Conservation (phyloP, 2,797 vertebrate species). For the Labroides dimidiatus region DNA sequence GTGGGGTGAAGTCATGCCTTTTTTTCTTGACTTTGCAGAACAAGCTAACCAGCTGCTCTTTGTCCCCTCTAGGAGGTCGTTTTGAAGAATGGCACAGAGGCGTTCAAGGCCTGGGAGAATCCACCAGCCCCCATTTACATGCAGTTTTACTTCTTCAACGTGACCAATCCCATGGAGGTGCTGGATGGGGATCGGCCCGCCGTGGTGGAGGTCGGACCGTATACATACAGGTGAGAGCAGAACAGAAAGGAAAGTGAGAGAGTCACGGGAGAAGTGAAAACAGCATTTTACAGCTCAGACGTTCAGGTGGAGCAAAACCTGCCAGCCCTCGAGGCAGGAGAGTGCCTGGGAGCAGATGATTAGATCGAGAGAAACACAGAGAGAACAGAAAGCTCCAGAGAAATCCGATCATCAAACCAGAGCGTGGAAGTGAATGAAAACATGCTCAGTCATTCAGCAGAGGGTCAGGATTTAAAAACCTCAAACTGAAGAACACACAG, state of each 20-base stretch:
- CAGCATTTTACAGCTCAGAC: background rate
- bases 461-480: background rate
- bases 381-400: background rate
- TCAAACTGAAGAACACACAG: too few species aligned
- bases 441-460: background rate
- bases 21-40: background rate
- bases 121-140: conserved; percentile 93
- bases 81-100: conserved; percentile 89
- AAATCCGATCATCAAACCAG: background rate
- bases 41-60: conserved; percentile 36
- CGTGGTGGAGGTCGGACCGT: conserved; percentile 91
- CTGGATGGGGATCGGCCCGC: conserved; percentile 87
- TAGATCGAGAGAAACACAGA: conserved; percentile 9
- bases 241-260: background rate
- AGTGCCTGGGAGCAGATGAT: background rate
- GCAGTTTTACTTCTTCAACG: conserved; percentile 97
- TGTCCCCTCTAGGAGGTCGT: conserved; percentile 84
- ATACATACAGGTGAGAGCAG: conserved; percentile 91
- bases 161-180: conserved; percentile 92
- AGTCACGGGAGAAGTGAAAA: background rate
- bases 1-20: background rate
- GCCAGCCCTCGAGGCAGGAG: background rate
- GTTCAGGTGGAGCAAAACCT: background rate
- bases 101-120: conserved; percentile 89
- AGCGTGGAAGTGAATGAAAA: background rate